Evolutionary conservation across 2,888 invertebrate genomes (phyloP), one percentile per base, ranked within the genome.

Genomic region (Apoda limacodes): DNA sequence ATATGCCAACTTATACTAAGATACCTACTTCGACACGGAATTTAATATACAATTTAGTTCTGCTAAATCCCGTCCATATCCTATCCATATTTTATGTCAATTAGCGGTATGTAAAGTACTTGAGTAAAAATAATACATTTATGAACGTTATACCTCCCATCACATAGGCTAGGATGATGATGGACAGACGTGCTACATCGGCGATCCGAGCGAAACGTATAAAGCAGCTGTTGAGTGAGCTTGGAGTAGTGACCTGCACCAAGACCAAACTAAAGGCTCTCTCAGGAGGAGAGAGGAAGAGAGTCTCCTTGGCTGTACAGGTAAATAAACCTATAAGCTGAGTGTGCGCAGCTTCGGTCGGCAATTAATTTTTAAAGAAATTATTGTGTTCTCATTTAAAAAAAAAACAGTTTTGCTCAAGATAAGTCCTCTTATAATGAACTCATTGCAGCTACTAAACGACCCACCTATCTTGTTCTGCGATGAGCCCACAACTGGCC

Each of bases 401-500:
- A n/a, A n/a, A n/a, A n/a, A n/a, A n/a, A n/a, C n/a, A n/a, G n/a
- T n/a, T n/a, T n/a, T 7, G n/a, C n/a, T n/a, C n/a, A n/a, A n/a
- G n/a, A n/a, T 10, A 9, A 23, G 6, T n/a, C n/a, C n/a, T n/a
- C n/a, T n/a, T n/a, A n/a, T n/a, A n/a, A n/a, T n/a, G n/a, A n/a
- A n/a, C n/a, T 23, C 4, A 14, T 52, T 48, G 22, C 60, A 92
- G 92, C 82, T 95, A 6, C 76, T 96, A 30, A 93, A 90, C 30
- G 92, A 96, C 58, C 96, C 96, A 1, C 87, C 89, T 3, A 84
- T 97, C 32, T 68, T 97, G 29, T 95, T 96, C 70, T 95, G 95
- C 60, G 96, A 97, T 55, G 97, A 97, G 59, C 95, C 95, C 0
- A 96, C 95, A 0, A 93, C 94, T 0, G 95, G 96, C 0, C 67